These are phyloP conservation scores for Anas georgica DNA, from an alignment of 2,797 vertebrate species.

Conservation along the genomic window DNA sequence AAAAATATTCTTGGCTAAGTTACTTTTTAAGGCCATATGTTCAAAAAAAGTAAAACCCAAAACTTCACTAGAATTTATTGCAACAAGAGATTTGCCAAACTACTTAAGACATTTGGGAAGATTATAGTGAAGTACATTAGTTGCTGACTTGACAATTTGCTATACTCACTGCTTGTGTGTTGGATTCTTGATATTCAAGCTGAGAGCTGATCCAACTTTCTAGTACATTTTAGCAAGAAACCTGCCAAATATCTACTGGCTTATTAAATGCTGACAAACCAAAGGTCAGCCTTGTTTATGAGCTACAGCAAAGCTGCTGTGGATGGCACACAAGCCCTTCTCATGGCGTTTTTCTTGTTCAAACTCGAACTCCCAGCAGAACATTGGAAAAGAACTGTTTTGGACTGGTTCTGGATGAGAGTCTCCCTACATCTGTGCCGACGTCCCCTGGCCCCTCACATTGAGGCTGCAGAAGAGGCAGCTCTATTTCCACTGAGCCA, in stretches of 20 bases:
- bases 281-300: constrained; percentile 14
- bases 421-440: accelerated
- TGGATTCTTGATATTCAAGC: constrained; percentile 54
- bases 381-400: not conserved
- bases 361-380: not conserved
- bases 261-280: constrained; percentile 55
- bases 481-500: not conserved
- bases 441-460: accelerated
- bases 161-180: constrained; percentile 32
- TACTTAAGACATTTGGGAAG: constrained; percentile 66
- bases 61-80: constrained; percentile 74
- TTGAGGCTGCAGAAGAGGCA: not conserved
- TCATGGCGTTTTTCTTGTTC: not conserved
- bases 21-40: constrained; percentile 65
- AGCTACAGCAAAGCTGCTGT: not conserved
- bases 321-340: not conserved
- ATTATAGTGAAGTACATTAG: constrained; percentile 50
- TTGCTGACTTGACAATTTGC: constrained; percentile 67
- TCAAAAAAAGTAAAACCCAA: not conserved
- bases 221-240: constrained; percentile 39
- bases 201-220: constrained; percentile 61
- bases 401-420: not conserved
- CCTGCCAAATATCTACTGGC: constrained; percentile 48
- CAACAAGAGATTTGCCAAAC: constrained; percentile 71
- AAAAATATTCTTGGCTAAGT: constrained; percentile 53